Conservation (phyloP, 2,888 invertebrate genomes). For the Globia sparganii region DNA sequence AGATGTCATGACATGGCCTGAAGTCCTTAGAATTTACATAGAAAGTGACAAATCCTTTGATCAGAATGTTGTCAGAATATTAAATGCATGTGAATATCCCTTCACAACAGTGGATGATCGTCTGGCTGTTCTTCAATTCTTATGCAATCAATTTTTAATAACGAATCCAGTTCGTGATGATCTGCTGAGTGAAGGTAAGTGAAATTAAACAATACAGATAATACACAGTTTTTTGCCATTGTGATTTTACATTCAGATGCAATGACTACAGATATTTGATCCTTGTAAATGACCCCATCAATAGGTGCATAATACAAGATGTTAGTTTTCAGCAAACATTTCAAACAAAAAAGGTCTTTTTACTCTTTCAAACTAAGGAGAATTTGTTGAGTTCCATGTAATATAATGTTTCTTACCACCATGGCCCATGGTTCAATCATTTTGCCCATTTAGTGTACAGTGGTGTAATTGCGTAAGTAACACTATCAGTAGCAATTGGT, state of each 20-base stretch:
- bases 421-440: not conserved
- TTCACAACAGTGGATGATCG: constrained; percentile 95
- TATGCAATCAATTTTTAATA: constrained; percentile 98
- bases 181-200: constrained; percentile 96
- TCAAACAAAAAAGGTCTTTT: not conserved
- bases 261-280: not conserved
- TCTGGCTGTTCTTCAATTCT: constrained; percentile 95
- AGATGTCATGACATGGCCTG: constrained; percentile 99
- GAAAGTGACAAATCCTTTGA: constrained; percentile 97
- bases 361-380: not conserved
- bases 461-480: too few species aligned
- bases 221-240: not conserved
- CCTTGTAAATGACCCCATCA: not conserved
- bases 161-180: constrained; percentile 98
- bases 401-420: not conserved
- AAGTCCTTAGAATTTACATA: constrained; percentile 96
- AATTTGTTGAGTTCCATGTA: not conserved
- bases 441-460: not conserved
- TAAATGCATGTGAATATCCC: constrained; percentile 96
- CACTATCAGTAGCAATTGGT: too few species aligned
- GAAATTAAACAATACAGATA: constrained; percentile 8
- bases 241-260: not conserved
- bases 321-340: not conserved
- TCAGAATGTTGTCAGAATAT: constrained; percentile 92
- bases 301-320: not conserved